A percentile compares a stretch with the other conserved stretches of the same genome.
phyloP scores from a whole-genome alignment of 92 coral and sea anemone species.

The Phenganax marumi region DNA sequence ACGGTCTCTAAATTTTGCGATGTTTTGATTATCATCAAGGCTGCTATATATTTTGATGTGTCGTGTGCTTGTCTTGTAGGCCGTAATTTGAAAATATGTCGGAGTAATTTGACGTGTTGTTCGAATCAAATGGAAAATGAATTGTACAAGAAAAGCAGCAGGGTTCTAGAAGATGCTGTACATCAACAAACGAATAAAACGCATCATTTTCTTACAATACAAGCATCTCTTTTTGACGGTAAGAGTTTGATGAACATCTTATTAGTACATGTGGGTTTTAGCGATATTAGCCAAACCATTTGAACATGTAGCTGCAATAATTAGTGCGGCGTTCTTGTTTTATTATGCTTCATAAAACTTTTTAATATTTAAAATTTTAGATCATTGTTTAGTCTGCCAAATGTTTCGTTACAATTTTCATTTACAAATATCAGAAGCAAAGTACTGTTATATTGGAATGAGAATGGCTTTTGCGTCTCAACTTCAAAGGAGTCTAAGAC shows the following conservation, averaged over 20 bases:
- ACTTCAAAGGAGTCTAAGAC: not conserved
- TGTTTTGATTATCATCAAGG: conserved; percentile 7
- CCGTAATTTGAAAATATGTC: conserved; percentile 25
- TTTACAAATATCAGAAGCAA: conserved; percentile 1
- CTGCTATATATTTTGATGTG: not conserved
- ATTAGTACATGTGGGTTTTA: not conserved
- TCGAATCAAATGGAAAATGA: conserved; percentile 37
- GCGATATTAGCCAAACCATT: not conserved
- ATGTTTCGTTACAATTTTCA: not conserved
- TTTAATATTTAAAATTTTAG: conserved; percentile 15
- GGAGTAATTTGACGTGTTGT: conserved; percentile 40
- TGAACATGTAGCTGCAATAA: not conserved
- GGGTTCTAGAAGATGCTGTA: conserved; percentile 25
- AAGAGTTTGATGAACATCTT: not conserved
- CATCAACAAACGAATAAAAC: conserved; percentile 9
- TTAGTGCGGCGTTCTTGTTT: conserved; percentile 3
- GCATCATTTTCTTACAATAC: conserved; percentile 24
- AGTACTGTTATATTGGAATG: not conserved
- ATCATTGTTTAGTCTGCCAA: conserved; percentile 10
- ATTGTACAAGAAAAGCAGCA: conserved; percentile 33
- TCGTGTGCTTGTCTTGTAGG: conserved; percentile 25
- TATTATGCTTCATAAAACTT: conserved; percentile 8
- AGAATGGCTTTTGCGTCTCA: not conserved
- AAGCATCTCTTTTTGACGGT: conserved; percentile 33
- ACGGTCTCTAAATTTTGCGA: not conserved